These are phyloP conservation scores for Todiramphus saurophagus DNA, from an alignment of 2,113 vertebrate genomes.

Conservation along the genomic window DNA sequence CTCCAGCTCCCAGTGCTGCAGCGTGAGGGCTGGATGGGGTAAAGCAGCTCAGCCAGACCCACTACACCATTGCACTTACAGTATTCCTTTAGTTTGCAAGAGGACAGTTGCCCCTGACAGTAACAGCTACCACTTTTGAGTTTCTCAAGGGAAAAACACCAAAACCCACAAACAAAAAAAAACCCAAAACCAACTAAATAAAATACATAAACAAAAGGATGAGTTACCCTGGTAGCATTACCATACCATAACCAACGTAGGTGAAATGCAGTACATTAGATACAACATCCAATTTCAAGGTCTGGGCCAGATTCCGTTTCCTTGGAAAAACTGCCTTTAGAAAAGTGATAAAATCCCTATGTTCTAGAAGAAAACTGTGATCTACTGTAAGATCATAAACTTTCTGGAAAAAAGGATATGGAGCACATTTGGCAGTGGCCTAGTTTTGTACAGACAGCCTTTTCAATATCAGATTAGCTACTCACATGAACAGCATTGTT, in stretches of 20 bases:
- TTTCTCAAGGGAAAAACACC: not conserved
- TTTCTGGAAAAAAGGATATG: slow-evolving; percentile 20
- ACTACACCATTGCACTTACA: not conserved
- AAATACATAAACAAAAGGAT: not conserved
- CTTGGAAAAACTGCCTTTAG: slow-evolving; percentile 1
- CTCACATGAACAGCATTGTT: not conserved
- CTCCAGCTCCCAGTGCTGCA: no score
- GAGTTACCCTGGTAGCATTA: not conserved
- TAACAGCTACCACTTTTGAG: not conserved
- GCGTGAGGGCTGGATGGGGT: no score
- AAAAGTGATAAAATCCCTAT: not conserved
- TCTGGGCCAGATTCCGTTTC: not conserved
- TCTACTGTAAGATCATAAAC: slow-evolving; percentile 7
- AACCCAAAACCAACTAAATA: not conserved
- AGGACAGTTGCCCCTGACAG: not conserved
- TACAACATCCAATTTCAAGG: not conserved
- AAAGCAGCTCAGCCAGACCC: no score
- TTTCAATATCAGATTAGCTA: slow-evolving; percentile 31
- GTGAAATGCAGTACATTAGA: not conserved
- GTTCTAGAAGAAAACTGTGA: slow-evolving; percentile 20
- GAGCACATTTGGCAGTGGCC: not conserved
- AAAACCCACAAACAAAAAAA: not conserved
- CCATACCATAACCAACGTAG: not conserved
- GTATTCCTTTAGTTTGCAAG: not conserved
- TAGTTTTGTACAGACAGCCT: slow-evolving; percentile 34